Evolutionary conservation across 2,113 vertebrate species (phyloP), one percentile per base, ranked within the genome.

Genomic region (Thamnaconus septentrionalis): DNA sequence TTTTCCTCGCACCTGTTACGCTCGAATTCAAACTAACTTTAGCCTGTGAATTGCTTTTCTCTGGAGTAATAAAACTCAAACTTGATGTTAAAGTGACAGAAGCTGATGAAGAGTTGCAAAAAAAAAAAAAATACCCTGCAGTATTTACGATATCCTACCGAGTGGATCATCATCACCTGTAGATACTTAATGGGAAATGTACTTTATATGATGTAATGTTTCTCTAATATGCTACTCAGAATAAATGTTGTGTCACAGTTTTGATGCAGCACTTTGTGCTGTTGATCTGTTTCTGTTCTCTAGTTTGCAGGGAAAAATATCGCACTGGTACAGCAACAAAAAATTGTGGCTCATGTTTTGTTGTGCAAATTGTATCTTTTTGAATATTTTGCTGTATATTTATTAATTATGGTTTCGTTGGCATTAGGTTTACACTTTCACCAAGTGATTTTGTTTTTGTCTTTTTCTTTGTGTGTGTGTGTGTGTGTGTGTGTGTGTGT

Each of bases 121-220:
- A 31, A 31, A 31, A 31, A 31, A 31, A 31, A 31, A 31, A 31
- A 31, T 31, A 41, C 0, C n/a, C 53, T 52, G 51, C 66, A 51
- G 59, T 68, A 64, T 61, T 81, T 53, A 73, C 63, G 59, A 60
- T 75, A 62, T 61, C 70, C 55, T 79, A 43, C 49, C 73, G 76
- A 73, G 75, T 59, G 69, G 73, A 81, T 66, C 61, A 39, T 58
- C 74, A 73, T 42, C 55, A 82, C 78, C 83, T 90, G 88, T 90
- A 90, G 85, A 90, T 90, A 87, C 79, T 82, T 81, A 87, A 56
- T 73, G 18, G 75, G 80, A 87, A 79, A 84, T 85, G 86, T 88
- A 76, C 81, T 88, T 88, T 87, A 73, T 86, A 88, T 85, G 64
- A 84, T 69, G 84, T 86, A 76, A 76, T 66, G 78, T 86, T 88